Conservation (phyloP, 2,113 vertebrate species). For the Pteropus alecto region DNA sequence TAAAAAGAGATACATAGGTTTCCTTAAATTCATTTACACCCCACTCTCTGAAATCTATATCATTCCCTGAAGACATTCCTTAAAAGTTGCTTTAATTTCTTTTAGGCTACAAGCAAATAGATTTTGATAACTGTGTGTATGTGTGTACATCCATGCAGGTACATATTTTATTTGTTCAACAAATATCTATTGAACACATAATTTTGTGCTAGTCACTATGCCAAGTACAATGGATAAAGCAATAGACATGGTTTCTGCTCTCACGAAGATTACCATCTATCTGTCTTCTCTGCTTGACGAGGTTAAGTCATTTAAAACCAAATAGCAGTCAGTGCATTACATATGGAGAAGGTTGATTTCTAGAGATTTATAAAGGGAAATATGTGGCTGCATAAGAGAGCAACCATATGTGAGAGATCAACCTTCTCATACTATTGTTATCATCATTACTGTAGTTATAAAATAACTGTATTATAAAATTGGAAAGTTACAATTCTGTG, state of each 20-base stretch:
- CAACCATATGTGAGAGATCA: not conserved
- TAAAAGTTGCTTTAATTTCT: constrained; percentile 11
- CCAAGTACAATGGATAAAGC: not conserved
- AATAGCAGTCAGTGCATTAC: not conserved
- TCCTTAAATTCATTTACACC: not conserved
- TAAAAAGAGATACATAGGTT: not conserved
- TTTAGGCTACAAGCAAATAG: not conserved
- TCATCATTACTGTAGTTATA: not conserved
- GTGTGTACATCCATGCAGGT: not conserved
- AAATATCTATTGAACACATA: not conserved
- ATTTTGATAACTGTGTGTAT: not conserved
- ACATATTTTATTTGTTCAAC: not conserved
- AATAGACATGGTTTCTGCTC: not conserved
- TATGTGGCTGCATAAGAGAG: not conserved
- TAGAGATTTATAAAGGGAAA: not conserved
- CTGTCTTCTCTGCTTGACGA: not conserved
- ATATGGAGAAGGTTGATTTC: not conserved
- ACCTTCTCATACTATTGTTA: not conserved
- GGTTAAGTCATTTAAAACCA: not conserved
- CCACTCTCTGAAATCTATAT: constrained; percentile 4
- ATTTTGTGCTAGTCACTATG: not conserved
- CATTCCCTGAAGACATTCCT: not conserved
- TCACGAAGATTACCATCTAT: not conserved
- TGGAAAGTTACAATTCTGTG: constrained; percentile 44
- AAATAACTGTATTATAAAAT: not conserved